Evolutionary conservation across 2,888 invertebrate genomes (phyloP).

Genomic region (Amiota communis): DNA sequence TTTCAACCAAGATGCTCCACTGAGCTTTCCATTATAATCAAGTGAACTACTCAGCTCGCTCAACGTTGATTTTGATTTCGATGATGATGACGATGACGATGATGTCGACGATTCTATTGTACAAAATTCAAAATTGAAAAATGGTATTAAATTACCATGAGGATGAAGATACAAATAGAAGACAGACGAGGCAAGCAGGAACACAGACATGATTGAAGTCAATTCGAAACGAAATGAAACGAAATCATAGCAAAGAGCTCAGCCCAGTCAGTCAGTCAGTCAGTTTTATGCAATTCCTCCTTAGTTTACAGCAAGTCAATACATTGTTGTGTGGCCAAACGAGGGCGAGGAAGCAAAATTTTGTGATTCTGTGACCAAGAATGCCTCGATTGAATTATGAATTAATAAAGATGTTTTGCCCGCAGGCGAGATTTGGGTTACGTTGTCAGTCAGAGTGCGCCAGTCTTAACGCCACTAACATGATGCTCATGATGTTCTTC

Average conservation of each 20-base stretch:
- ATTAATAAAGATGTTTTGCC: constrained; percentile 73
- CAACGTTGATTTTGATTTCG: no score
- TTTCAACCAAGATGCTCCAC: constrained; percentile 31
- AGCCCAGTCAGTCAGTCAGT: constrained; percentile 1
- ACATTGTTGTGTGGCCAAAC: neutral
- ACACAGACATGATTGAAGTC: constrained; percentile 58
- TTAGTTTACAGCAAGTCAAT: constrained; percentile 5
- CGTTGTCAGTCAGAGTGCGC: constrained; percentile 42
- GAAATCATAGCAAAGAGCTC: neutral
- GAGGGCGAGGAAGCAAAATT: constrained; percentile 28
- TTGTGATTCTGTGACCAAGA: constrained; percentile 26
- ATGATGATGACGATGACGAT: no score
- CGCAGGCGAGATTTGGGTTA: constrained; percentile 73
- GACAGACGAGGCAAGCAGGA: constrained; percentile 8
- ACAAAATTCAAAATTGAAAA: constrained; percentile 57
- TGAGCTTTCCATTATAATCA: constrained; percentile 45
- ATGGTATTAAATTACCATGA: constrained; percentile 65
- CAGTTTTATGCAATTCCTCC: constrained; percentile 21
- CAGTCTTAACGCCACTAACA: constrained; percentile 11
- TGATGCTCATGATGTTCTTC: no score
- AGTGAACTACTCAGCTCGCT: constrained; percentile 6
- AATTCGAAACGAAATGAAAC: constrained; percentile 53
- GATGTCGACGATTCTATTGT: constrained; percentile 39
- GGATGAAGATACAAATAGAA: constrained; percentile 15
- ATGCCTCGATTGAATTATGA: constrained; percentile 71